Evolutionary conservation across 2,113 vertebrate genomes (phyloP), one percentile per base, ranked within the genome.

Genomic region (Scomber colias): DNA sequence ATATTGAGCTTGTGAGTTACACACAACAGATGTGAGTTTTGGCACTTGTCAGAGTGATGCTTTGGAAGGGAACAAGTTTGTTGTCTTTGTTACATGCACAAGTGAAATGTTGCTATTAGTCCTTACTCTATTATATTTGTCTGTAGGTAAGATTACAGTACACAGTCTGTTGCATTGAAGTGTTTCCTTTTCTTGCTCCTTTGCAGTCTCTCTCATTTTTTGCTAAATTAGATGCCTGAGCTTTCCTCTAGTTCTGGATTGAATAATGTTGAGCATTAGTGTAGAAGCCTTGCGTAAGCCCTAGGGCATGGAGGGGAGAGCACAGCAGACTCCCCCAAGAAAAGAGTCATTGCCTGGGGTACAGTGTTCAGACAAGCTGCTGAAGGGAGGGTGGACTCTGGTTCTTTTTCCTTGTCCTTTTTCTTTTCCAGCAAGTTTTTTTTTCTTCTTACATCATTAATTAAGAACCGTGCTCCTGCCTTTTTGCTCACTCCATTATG

Each of bases 221-320:
- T 11, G 21, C 48, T 27, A n/a, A 51, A 60, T 80, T 56, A 51
- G 56, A 66, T 82, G 46, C 48, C 69, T 83, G 71, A 66, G 60
- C 76, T 85, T 77, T 86, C 69, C 68, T 74, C 66, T 50, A 35
- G 46, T 67, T 79, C 53, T 82, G 70, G 55, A 19, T 64, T 92
- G 79, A 92, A 83, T 90, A 68, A 93, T 92, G 91, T 75, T 77
- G 81, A 71, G 81, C 88, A 85, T 92, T 90, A 89, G 81, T 60
- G 76, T 64, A 51, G 64, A 81, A 86, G 74, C 71, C 79, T 84
- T 83, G 61, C 17, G 19, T 74, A 90, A 90, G 83, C 77, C 85
- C 84, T 45, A 57, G 74, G 78, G 69, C 69, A 61, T 65, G 1
- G 70, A 79, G 81, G 77, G 84, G 79, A 76, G 70, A 78, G 55